These are phyloP conservation scores for Herpetotheres cachinnans DNA, from an alignment of 2,113 vertebrate genomes.

Conservation along the genomic window DNA sequence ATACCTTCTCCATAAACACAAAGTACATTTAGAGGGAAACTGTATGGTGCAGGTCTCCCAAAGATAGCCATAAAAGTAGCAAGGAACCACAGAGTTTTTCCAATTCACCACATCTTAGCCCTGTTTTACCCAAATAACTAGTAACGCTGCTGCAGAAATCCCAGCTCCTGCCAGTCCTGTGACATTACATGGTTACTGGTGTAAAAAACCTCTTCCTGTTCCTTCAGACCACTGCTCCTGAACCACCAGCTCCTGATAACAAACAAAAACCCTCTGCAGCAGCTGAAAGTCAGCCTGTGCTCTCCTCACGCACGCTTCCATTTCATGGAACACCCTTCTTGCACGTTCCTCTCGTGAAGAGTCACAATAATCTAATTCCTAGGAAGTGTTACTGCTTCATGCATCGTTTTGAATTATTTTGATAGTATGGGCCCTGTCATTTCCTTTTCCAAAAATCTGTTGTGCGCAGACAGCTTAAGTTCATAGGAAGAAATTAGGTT, in stretches of 20 bases:
- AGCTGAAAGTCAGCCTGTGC: background rate
- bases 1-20: background rate
- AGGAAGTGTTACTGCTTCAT: slow-evolving; percentile 26
- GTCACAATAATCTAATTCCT: background rate
- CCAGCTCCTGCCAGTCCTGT: background rate
- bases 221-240: background rate
- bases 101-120: background rate
- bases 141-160: background rate
- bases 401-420: background rate
- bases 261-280: background rate
- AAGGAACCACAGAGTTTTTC: slow-evolving; percentile 32
- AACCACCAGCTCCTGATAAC: background rate
- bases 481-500: slow-evolving; percentile 77
- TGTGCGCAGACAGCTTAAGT: slow-evolving; percentile 85
- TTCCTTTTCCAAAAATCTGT: slow-evolving; percentile 49
- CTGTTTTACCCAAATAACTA: background rate
- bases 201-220: background rate
- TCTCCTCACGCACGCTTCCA: rapidly evolving
- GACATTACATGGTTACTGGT: background rate
- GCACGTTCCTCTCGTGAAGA: background rate
- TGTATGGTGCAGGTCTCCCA: slow-evolving; percentile 42
- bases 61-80: slow-evolving; percentile 37
- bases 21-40: background rate
- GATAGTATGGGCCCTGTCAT: slow-evolving; percentile 51
- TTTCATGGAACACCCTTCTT: slow-evolving; percentile 14